Evolutionary conservation across 2,113 vertebrate genomes (phyloP).

Genomic region (Carassius auratus): DNA sequence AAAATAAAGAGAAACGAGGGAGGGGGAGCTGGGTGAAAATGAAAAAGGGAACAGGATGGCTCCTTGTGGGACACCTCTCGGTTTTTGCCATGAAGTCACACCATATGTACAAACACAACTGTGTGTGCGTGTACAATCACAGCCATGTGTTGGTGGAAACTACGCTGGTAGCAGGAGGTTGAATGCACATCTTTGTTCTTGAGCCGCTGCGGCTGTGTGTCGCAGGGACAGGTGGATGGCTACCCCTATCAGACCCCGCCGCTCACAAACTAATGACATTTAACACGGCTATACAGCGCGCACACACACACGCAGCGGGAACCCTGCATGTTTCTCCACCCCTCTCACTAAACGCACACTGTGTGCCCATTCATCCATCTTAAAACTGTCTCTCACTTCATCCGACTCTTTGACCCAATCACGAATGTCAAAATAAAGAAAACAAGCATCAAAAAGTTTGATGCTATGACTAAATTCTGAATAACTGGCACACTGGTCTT

Average conservation of each 20-base stretch:
- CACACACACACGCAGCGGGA: constrained; percentile 36
- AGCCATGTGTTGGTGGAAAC: constrained; percentile 49
- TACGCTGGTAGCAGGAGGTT: constrained; percentile 6
- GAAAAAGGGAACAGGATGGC: constrained; percentile 17
- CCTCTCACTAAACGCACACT: constrained; percentile 37
- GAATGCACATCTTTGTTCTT: constrained; percentile 58
- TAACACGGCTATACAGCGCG: constrained; percentile 34
- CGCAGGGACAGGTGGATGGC: constrained; percentile 31
- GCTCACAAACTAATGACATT: constrained; percentile 46
- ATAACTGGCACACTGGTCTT: neutral
- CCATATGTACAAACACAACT: constrained; percentile 32
- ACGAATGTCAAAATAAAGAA: neutral
- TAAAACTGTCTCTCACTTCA: constrained; percentile 41
- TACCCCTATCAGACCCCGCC: constrained; percentile 25
- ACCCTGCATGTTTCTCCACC: constrained; percentile 26
- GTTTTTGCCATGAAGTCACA: constrained; percentile 40
- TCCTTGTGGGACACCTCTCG: constrained; percentile 47
- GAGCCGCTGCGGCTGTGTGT: constrained; percentile 45
- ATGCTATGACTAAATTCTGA: neutral
- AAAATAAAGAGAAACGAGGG: constrained; percentile 16
- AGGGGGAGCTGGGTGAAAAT: constrained; percentile 34
- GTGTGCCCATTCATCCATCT: constrained; percentile 41
- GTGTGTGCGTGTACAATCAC: constrained; percentile 59
- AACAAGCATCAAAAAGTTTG: neutral
- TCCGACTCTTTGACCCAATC: constrained; percentile 27